Conservation (phyloP, 2,888 invertebrate species). For the Scrobipalpa costella region DNA sequence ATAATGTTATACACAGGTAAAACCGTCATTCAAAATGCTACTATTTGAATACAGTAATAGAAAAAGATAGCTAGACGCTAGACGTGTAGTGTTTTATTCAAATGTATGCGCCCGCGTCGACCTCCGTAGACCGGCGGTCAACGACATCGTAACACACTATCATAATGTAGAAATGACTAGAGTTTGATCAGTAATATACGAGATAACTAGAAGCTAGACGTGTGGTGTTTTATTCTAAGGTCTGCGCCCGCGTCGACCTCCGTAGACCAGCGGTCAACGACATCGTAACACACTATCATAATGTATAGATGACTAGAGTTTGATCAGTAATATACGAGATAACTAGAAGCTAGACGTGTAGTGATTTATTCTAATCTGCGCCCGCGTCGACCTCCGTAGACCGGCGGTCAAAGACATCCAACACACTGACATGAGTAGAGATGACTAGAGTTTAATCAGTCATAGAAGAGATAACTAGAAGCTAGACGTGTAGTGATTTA, state of each 20-base stretch:
- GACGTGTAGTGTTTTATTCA: not conserved
- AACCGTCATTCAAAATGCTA: no score
- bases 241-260: not conserved
- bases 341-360: not conserved
- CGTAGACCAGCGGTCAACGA: not conserved
- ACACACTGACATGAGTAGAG: not conserved
- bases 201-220: not conserved
- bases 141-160: not conserved
- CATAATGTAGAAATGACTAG: not conserved
- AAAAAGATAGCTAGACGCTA: no score
- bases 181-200: no score
- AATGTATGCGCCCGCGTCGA: not conserved
- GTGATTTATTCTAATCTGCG: not conserved
- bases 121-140: not conserved
- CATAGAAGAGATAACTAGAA: no score
- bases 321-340: not conserved
- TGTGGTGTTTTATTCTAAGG: not conserved
- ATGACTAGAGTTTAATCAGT: not conserved
- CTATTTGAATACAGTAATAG: no score
- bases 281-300: not conserved
- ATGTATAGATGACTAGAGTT: not conserved
- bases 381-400: not conserved
- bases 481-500: not conserved
- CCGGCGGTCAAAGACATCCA: not conserved
- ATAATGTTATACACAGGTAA: no score